A percentile compares a stretch with the other conserved stretches of the same genome.
These are phyloP conservation scores for Pomacea canaliculata DNA, from an alignment of 2,888 invertebrate species.

Conservation along the genomic window DNA sequence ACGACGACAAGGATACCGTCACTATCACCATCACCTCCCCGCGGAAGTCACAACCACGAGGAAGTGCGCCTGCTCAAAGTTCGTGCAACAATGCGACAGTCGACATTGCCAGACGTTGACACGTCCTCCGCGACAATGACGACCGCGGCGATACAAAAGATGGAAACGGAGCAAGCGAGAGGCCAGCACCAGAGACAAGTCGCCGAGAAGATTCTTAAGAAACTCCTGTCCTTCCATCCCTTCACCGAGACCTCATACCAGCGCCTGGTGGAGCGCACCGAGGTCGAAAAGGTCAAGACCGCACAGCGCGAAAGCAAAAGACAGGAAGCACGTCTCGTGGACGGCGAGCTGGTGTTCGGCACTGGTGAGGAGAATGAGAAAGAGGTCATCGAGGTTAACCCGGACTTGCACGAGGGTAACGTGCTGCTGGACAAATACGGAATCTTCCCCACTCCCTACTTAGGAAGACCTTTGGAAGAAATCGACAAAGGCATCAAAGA, in stretches of 20 bases:
- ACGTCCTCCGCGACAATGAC: no score
- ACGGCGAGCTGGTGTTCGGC: slow-evolving; percentile 66
- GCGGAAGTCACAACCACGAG: no score
- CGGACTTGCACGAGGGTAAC: slow-evolving; percentile 90
- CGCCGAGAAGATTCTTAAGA: slow-evolving; percentile 2
- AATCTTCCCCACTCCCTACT: slow-evolving; percentile 88
- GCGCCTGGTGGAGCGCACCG: slow-evolving; percentile 44
- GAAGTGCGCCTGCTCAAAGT: no score
- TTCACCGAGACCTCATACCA: slow-evolving; percentile 46
- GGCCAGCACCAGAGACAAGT: no score
- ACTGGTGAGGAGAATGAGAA: slow-evolving; percentile 49
- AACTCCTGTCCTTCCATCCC: slow-evolving; percentile 34
- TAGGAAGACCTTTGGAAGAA: slow-evolving; percentile 93
- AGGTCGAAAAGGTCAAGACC: slow-evolving; percentile 29
- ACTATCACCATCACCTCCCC: no score
- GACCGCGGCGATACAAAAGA: no score
- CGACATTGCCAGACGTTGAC: no score
- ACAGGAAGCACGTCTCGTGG: slow-evolving; percentile 65
- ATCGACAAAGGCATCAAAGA: slow-evolving; percentile 96
- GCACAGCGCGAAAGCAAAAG: slow-evolving; percentile 33
- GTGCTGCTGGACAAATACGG: slow-evolving; percentile 88
- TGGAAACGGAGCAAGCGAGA: no score
- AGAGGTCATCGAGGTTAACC: slow-evolving; percentile 74
- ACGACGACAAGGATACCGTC: no score
- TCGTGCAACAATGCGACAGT: no score